Conservation (phyloP, 37 sponge, comb jelly and placozoan species). For the Beroe ovata region DNA sequence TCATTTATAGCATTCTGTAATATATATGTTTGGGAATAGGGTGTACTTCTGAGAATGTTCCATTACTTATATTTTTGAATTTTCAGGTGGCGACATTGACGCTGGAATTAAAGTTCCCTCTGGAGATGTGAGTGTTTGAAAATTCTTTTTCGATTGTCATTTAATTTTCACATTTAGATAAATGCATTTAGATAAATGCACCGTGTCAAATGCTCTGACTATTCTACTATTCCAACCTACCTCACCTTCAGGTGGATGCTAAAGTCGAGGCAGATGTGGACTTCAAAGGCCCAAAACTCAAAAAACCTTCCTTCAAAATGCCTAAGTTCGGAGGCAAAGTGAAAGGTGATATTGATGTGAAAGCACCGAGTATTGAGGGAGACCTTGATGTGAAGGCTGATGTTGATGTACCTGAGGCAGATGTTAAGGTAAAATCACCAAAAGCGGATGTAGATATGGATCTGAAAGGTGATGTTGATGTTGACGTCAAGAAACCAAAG, state of each 20-base stretch:
- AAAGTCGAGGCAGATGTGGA: background rate
- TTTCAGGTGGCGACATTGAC: background rate
- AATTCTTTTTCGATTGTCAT: background rate
- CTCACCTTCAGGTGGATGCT: slow-evolving; percentile 18
- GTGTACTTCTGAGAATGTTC: too few species aligned
- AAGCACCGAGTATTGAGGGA: background rate
- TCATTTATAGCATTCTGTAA: too few species aligned
- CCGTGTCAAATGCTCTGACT: too few species aligned
- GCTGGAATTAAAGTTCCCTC: background rate
- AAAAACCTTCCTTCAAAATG: slow-evolving; percentile 10
- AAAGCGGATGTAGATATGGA: slow-evolving; percentile 54
- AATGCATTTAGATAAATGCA: too few species aligned
- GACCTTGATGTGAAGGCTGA: background rate
- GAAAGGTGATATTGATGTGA: slow-evolving; percentile 7
- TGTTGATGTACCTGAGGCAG: background rate
- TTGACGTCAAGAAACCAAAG: slow-evolving; percentile 10
- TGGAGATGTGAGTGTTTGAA: background rate
- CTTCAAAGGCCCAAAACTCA: slow-evolving; percentile 26
- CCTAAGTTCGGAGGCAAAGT: slow-evolving; percentile 39
- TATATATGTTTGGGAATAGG: too few species aligned
- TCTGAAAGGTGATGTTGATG: background rate
- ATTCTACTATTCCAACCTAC: too few species aligned
- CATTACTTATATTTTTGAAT: too few species aligned
- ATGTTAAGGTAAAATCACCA: background rate
- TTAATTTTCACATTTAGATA: too few species aligned